These are phyloP conservation scores for Drosophila greeni DNA, from an alignment of 2,888 invertebrate genomes.

Conservation along the genomic window DNA sequence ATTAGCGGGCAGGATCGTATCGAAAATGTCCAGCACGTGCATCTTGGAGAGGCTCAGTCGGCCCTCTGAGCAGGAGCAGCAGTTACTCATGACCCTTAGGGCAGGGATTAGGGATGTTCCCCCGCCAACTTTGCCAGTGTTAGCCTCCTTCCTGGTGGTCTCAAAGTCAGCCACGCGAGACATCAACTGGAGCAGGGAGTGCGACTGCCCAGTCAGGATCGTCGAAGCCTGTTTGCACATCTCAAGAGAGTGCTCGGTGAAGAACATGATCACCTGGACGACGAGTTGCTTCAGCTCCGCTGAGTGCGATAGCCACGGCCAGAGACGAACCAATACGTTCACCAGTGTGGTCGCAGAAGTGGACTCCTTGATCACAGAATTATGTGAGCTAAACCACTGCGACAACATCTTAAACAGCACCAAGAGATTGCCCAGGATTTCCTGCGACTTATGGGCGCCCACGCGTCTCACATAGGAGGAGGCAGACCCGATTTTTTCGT, in stretches of 20 bases:
- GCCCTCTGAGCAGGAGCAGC: constrained; percentile 76
- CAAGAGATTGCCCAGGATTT: constrained; percentile 70
- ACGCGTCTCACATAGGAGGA: constrained; percentile 72
- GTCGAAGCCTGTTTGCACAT: constrained; percentile 75
- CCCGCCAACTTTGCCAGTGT: not conserved
- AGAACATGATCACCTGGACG: constrained; percentile 65
- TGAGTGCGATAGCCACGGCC: constrained; percentile 78
- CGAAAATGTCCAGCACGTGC: constrained; percentile 73
- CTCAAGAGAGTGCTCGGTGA: constrained; percentile 75
- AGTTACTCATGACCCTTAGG: constrained; percentile 74
- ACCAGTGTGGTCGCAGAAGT: constrained; percentile 54
- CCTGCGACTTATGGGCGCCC: constrained; percentile 70
- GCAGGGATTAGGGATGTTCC: constrained; percentile 40
- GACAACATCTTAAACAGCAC: constrained; percentile 69
- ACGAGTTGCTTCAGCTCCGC: constrained; percentile 61
- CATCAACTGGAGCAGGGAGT: constrained; percentile 74
- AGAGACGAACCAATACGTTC: constrained; percentile 66
- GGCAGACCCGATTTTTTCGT: constrained; percentile 62
- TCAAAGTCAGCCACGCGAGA: constrained; percentile 69
- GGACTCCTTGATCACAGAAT: constrained; percentile 65
- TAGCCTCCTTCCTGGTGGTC: constrained; percentile 68
- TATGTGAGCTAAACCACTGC: constrained; percentile 72
- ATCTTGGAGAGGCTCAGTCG: constrained; percentile 74
- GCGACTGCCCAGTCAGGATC: constrained; percentile 58
- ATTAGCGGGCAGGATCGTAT: constrained; percentile 71